phyloP scores from a whole-genome alignment of 2,113 vertebrate genomes.

The Sapajus apella region DNA sequence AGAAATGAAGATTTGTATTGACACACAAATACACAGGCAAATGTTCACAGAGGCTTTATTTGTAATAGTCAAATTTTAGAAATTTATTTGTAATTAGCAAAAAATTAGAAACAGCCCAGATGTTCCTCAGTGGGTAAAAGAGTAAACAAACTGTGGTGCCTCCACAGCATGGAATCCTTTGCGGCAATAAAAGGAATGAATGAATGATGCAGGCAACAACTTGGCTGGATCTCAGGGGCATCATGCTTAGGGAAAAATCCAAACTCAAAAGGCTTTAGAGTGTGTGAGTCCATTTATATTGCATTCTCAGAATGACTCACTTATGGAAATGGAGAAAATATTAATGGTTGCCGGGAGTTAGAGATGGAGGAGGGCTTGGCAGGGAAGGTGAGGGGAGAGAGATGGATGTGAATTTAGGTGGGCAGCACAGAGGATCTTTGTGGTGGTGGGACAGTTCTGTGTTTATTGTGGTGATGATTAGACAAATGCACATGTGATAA shows the following conservation, averaged over 20 bases:
- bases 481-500: rapidly evolving
- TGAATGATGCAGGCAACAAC: not conserved
- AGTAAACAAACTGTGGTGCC: not conserved
- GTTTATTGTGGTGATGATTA: not conserved
- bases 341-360: not conserved
- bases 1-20: not conserved
- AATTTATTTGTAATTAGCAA: not conserved
- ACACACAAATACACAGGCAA: not conserved
- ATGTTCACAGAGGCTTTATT: not conserved
- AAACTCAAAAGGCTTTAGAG: not conserved
- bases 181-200: not conserved
- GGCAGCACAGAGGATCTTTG: not conserved
- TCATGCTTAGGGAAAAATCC: not conserved
- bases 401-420: rapidly evolving
- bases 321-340: not conserved
- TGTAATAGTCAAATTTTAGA: not conserved
- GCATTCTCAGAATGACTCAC: not conserved
- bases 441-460: not conserved
- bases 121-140: not conserved
- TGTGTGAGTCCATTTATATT: not conserved
- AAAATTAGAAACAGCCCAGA: not conserved
- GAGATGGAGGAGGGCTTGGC: not conserved
- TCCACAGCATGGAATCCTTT: not conserved
- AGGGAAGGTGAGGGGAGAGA: not conserved
- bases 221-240: not conserved